Evolutionary conservation across 2,113 vertebrate species (phyloP).

Genomic region (Petaurus breviceps): DNA sequence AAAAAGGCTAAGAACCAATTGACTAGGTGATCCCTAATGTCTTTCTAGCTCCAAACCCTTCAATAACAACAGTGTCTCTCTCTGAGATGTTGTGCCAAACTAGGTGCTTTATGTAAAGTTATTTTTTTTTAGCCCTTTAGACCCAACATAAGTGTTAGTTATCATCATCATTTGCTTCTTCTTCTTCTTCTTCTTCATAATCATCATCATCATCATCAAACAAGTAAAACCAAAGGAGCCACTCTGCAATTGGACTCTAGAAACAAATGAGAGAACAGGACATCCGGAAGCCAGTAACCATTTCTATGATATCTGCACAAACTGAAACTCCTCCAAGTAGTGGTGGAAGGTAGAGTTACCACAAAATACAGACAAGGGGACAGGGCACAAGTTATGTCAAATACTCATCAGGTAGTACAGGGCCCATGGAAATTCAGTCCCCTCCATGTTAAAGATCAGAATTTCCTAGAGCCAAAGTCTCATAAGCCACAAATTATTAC

Average conservation of each 20-base stretch:
- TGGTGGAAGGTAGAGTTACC: background rate
- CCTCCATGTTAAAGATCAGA: background rate
- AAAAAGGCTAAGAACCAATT: background rate
- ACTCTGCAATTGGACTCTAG: background rate
- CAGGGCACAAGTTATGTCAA: background rate
- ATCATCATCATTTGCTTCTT: background rate
- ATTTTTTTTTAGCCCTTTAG: background rate
- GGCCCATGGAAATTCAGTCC: background rate
- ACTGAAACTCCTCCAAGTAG: background rate
- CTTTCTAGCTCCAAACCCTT: background rate
- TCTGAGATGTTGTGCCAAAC: background rate
- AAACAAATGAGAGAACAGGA: background rate
- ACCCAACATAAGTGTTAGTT: background rate
- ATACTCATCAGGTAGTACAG: background rate
- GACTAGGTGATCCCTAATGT: background rate
- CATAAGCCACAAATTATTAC: background rate
- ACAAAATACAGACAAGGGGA: background rate
- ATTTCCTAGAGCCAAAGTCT: background rate
- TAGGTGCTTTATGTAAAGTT: background rate
- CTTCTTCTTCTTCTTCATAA: too few species aligned
- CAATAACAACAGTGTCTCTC: background rate
- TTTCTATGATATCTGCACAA: background rate
- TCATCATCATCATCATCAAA: background rate
- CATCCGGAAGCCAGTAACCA: background rate
- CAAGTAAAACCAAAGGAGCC: background rate